These are phyloP conservation scores for Chrosomus eos DNA, from an alignment of 2,797 vertebrate species.

Conservation along the genomic window DNA sequence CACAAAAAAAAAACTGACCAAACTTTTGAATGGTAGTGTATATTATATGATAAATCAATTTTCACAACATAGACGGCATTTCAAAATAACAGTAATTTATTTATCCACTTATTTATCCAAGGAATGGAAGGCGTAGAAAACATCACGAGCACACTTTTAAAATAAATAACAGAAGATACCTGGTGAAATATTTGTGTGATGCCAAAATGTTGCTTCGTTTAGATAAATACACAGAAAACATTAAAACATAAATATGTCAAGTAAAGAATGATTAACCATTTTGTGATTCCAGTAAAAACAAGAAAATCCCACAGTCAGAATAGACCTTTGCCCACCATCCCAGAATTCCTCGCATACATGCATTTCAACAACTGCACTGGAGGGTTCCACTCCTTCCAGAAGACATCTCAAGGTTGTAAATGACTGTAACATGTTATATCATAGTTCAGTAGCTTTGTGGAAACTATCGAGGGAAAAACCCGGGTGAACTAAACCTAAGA, in stretches of 20 bases:
- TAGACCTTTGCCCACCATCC: not conserved
- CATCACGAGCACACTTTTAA: conserved; percentile 6
- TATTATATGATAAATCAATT: not conserved
- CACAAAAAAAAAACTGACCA: not conserved
- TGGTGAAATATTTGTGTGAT: not conserved
- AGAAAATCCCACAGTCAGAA: not conserved
- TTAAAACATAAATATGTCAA: not conserved
- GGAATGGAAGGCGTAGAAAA: not conserved
- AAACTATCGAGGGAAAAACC: too few species aligned
- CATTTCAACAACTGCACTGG: not conserved
- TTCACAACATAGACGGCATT: not conserved
- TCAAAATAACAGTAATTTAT: conserved; percentile 44
- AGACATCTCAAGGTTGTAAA: not conserved
- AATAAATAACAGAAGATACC: conserved; percentile 43
- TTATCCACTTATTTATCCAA: conserved; percentile 34
- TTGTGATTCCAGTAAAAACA: not conserved
- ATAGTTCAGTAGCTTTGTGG: not conserved
- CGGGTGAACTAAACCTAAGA: too few species aligned
- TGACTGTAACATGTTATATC: not conserved
- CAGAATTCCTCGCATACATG: not conserved
- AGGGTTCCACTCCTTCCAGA: not conserved
- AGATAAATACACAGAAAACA: not conserved
- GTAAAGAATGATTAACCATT: not conserved
- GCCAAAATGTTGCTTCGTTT: not conserved
- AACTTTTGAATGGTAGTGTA: not conserved